Base-by-base conservation (phyloP, 2,113 vertebrate species). In the Centropristis striata region DNA sequence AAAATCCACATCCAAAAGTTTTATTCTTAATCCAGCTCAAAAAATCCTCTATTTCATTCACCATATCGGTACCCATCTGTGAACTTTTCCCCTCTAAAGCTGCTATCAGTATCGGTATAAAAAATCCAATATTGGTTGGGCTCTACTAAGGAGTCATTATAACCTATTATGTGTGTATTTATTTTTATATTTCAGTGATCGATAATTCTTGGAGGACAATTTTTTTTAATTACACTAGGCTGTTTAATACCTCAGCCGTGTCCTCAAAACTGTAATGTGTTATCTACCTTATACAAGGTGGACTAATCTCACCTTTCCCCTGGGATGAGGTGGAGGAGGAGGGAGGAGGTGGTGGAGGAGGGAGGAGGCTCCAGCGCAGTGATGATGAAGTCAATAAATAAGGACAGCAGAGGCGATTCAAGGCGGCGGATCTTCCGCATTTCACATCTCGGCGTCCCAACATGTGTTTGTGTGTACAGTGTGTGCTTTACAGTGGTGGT, bases 401-500 rank as follows among this genome's bases (percentile, higher is more conserved):
- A 65, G 84, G 66, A 49, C 20, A 69, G 73, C 69, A 53, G 60
- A 79, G 54, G 25, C 14, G 50, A 36, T 11, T 59, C 1, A 1
- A 27, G 28, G 42, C 25, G 28, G 53, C 51, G n/a, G 68, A 59
- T 23, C 55, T 14, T 63, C 61, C 28, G 58, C 63, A 15, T 73
- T 51, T 79, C 70, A n/a, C 0, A 16, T 70, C n/a, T n/a, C n/a
- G n/a, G n/a, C 10, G 44, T 60, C 51, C 58, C 37, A 11, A 14
- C 78, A 18, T 65, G 80, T 27, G 84, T 65, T 8, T 9, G 64
- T 53, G 60, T 42, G 79, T 44, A 46, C 42, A 61, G 87, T 46
- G 7, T 13, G 85, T 88, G 87, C 84, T 84, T 86, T 95, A 75
- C 93, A 88, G 80, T 44, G 80, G 72, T 47, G 87, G 71, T 91